These are phyloP conservation scores for Halictus rubicundus DNA, from an alignment of 1,140 invertebrate species.

Conservation along the genomic window DNA sequence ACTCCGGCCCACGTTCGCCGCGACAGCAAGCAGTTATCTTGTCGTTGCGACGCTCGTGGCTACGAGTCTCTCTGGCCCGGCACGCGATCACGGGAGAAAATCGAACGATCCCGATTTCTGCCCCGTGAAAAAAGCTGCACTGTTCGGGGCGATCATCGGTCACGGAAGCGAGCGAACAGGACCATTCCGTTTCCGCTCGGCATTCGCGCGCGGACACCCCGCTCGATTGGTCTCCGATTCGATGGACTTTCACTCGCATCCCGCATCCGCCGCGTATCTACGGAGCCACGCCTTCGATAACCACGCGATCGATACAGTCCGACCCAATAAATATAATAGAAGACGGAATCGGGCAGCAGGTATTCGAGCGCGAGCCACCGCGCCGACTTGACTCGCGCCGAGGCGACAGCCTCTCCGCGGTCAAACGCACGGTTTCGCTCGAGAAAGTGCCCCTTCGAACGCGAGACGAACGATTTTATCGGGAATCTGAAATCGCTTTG, in stretches of 20 bases:
- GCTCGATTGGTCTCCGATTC: slow-evolving; percentile 25
- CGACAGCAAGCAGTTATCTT: slow-evolving; percentile 2
- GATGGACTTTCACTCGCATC: slow-evolving; percentile 70
- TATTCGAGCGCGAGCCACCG: neutral
- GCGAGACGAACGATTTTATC: neutral
- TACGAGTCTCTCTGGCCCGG: neutral
- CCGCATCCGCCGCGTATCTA: neutral
- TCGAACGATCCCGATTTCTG: neutral
- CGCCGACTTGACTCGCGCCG: neutral
- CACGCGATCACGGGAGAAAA: slow-evolving; percentile 8
- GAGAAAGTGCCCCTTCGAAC: slow-evolving; percentile 28
- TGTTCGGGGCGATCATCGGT: slow-evolving; percentile 14
- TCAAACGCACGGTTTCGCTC: neutral
- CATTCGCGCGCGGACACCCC: slow-evolving; percentile 34
- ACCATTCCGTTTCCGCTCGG: slow-evolving; percentile 38
- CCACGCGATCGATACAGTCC: neutral
- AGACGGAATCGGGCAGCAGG: neutral
- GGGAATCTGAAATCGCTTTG: neutral
- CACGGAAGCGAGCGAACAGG: slow-evolving; percentile 50
- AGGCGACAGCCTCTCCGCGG: neutral
- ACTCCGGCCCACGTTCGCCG: neutral
- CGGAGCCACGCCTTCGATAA: slow-evolving; percentile 27
- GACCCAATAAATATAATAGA: neutral
- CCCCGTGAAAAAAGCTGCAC: neutral
- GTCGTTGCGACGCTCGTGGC: neutral